Base-by-base conservation (phyloP, 2,113 vertebrate genomes). In the Rallus limicola region DNA sequence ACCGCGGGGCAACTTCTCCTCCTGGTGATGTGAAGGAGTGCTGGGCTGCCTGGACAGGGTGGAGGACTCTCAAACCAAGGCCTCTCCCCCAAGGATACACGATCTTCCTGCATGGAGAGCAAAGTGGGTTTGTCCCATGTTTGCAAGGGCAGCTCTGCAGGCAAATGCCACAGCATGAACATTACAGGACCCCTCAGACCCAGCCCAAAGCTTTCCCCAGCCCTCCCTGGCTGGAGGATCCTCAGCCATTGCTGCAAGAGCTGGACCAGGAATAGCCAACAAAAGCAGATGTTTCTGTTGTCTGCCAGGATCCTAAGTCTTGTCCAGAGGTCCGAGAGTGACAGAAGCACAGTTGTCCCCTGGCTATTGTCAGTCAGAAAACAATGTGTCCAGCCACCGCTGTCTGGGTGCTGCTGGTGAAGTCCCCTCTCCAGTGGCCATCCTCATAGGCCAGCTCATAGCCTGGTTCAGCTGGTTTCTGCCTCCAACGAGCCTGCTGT, bases 1-100 rank as follows among this genome's bases (percentile, higher is more conserved):
- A 72, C 50, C 40, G 58, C 3, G 2, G 50, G 28, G 5, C 1
- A 1, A 58, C 62, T 74, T 82, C 63, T 86, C 34, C n/a, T 83
- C 31, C 0, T 0, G 60, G 46, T 50, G 6, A 1, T 26, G 42
- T 0, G 2, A 38, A 82, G 46, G 31, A 60, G 34, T 20, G 18
- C 56, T 62, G 56, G 28, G 4, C 16, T 46, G 11, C 21, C 26
- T 40, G 1, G 1, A 18, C 21, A 44, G n/a, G 5, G 3, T 16
- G 1, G 0, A 11, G 20, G 5, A 25, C 38, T 63, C 69, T 63
- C 4, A 5, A 88, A 16, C 40, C 28, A 65, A 67, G 36, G 38
- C 20, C 90, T 72, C 64, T 70, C 15, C 55, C 59, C 29, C 0
- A 1, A 65, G 78, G 26, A 48, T 16, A 46, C 0, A 0, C 16